Conservation (phyloP, 1,140 invertebrate genomes). For the Anadara kagoshimensis region DNA sequence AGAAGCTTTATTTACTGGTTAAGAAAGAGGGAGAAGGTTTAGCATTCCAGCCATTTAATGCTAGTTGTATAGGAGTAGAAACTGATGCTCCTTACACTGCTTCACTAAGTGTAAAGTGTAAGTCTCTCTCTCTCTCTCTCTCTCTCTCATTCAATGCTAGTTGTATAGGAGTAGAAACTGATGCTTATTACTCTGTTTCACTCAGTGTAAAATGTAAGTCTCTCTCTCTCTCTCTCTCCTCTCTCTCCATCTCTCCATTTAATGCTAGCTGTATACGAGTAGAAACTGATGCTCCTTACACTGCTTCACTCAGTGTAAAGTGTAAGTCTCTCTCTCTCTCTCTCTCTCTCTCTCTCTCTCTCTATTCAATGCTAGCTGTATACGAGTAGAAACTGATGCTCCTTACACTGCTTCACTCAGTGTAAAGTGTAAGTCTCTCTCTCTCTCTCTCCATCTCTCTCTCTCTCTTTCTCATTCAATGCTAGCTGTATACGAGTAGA, state of each 20-base stretch:
- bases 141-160: constrained; percentile 20
- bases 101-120: constrained; percentile 17
- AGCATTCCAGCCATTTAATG: constrained; percentile 21
- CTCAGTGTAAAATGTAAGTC: constrained; percentile 21
- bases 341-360: constrained; percentile 2
- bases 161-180: constrained; percentile 24
- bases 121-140: neutral
- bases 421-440: no score
- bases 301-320: constrained; percentile 6
- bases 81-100: constrained; percentile 11
- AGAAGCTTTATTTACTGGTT: constrained; percentile 18
- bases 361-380: constrained; percentile 27
- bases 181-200: constrained; percentile 1
- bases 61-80: constrained; percentile 27
- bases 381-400: constrained; percentile 22
- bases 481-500: constrained; percentile 26
- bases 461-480: no score
- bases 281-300: constrained; percentile 16
- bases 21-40: constrained; percentile 17
- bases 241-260: no score
- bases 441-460: no score
- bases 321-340: constrained; percentile 6
- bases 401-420: no score
- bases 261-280: constrained; percentile 28
- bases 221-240: no score